A percentile compares a stretch with the other conserved stretches of the same genome.
Evolutionary conservation across 2,797 vertebrate species (phyloP).

Genomic region (Poeciliopsis turneri): DNA sequence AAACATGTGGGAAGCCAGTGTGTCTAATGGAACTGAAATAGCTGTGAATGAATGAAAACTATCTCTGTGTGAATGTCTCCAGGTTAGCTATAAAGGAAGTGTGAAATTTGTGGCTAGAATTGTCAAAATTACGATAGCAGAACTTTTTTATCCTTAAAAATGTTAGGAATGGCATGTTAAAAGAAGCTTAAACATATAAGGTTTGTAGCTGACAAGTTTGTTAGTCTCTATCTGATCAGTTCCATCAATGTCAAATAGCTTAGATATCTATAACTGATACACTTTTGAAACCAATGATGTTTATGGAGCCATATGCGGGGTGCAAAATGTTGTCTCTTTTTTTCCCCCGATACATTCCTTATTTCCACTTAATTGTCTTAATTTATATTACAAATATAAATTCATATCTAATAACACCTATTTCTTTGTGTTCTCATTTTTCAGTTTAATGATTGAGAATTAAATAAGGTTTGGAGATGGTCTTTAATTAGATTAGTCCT

Average conservation of each 20-base stretch:
- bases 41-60: not conserved
- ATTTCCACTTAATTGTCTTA: not conserved
- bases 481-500: not conserved
- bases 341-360: not conserved
- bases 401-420: not conserved
- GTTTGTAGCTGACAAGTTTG: not conserved
- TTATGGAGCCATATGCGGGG: not conserved
- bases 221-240: not conserved
- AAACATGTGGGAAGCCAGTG: not conserved
- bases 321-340: not conserved
- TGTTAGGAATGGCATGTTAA: too few relatives aligned
- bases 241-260: not conserved
- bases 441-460: not conserved
- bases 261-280: not conserved
- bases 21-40: not conserved
- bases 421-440: not conserved
- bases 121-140: not conserved
- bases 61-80: not conserved
- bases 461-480: not conserved
- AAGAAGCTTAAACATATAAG: not conserved
- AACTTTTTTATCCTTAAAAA: not conserved
- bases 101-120: not conserved
- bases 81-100: not conserved
- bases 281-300: not conserved
- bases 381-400: not conserved